Evolutionary conservation across 2,113 vertebrate genomes (phyloP), one percentile per base, ranked within the genome.

Genomic region (Melanerpes formicivorus): DNA sequence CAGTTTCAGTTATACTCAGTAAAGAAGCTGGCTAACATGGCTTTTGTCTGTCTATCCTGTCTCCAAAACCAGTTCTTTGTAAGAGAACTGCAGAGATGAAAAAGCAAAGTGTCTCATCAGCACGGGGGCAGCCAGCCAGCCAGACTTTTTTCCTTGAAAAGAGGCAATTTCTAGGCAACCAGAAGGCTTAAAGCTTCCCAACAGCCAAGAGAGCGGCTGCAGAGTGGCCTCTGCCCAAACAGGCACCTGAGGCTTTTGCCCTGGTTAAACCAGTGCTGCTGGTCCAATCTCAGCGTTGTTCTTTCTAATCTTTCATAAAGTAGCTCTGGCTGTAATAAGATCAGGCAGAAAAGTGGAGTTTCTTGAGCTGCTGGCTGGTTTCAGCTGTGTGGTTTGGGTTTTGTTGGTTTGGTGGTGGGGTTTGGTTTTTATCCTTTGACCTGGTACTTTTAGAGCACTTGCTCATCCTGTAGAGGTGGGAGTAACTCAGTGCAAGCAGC

Each of bases 301-400:
- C 52, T 25, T 63, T 44, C 23, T 63, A 1, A 30, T 15, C 6
- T 74, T 80, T n/a, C n/a, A 8, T 25, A 22, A 82, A 80, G 10
- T 22, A 85, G 21, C 44, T 62, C 52, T 59, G 29, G 27, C 9
- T 70, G 46, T 59, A 89, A 4, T 10, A 63, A 62, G 56, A 71
- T 34, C 14, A 42, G 66, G 37, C 27, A 80, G 62, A 52, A 60
- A 65, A 37, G 21, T n/a, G 42, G 6, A 50, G 0, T 0, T 65
- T 26, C 80, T 70, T 66, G 13, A 42, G 65, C 3, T 25, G 32
- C 27, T 84, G 60, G 32, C 37, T 83, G 46, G 23, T 77, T 87
- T 77, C 48, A 55, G 65, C 32, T 56, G 8, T n/a, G 15, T 40
- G 40, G 10, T 40, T 40, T 40, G 40, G 40, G 40, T 40, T 40